Base-by-base conservation (phyloP, 1,140 invertebrate genomes). In the Lordiphosa mommai region DNA sequence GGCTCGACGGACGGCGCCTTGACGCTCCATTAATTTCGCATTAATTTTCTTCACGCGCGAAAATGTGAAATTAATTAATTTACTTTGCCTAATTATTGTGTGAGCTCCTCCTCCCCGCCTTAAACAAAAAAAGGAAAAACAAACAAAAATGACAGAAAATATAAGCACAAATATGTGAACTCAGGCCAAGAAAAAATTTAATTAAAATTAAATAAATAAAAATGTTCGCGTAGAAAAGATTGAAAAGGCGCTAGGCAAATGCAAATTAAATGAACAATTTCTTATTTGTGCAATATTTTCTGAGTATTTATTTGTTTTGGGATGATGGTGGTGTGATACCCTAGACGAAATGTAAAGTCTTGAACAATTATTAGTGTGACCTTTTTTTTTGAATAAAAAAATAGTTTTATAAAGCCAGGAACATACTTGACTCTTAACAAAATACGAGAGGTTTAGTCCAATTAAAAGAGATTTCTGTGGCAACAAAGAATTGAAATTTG, bases 11-110 rank as follows among this genome's bases (percentile, higher is more conserved):
- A 44, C 30, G 46, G 64, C 76, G 77, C 71, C 76, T 67, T 71
- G 61, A 57, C 72, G 76, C 76, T 82, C 76, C 76, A 82, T 82
- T 82, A 76, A 82, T 76, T 82, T 82, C 77, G 76, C 76, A 80
- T 80, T 80, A 70, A 80, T 80, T 84, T 80, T 63, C 61, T 50
- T 80, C 76, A 80, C 66, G 67, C 76, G 76, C 66, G 72, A 84
- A 76, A 67, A 80, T 80, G 44, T 59, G 47, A 73, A 82, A 76
- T 82, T 82, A 71, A 84, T 72, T 82, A 84, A 84, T 72, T 82
- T 84, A 84, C 77, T 82, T 77, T 74, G 59, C 60, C 56, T 66
- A 72, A 68, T 57, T 58, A 57, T 69, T 56, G 34, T 60, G 44
- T 58, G 34, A 49, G 49, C 20, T 37, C 7, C 7, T 38, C 27